Evolutionary conservation across 1,140 invertebrate genomes (phyloP), one percentile per base, ranked within the genome.

Genomic region (Adoxophyes honmai): DNA sequence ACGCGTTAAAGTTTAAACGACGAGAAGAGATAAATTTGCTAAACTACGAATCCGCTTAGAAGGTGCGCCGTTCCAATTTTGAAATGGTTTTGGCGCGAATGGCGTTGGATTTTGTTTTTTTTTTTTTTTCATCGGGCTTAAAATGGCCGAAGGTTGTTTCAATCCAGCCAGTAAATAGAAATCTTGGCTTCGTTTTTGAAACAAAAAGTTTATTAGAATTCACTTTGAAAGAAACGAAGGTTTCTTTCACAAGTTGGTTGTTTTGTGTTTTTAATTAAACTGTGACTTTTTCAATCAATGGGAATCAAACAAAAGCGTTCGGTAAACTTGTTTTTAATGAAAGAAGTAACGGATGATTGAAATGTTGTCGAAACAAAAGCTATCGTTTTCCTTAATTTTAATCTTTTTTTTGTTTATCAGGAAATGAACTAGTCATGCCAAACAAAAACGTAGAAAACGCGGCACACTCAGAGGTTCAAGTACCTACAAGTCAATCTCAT

Each of bases 31-130:
- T 59, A 53, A 16, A 34, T 62, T 62, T 44, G 62, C 39, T 10
- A 57, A 55, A 44, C 59, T 64, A 70, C 69, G 79, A 77, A 82
- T 82, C 79, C 73, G 71, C 73, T 82, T 79, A 76, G 69, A 62
- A 78, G 59, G 59, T 65, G 59, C 69, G 64, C 69, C 67, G 68
- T 82, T 78, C 69, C 73, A 82, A 81, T 73, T 81, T 76, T 70
- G 68, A 73, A 82, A 76, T 76, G 70, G 69, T 79, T 79, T 77
- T 48, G 62, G 70, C 64, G 64, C 68, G 70, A 73, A 67, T 60
- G 60, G 62, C 60, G 36, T 61, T 39, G 64, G 70, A 66, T 69
- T 73, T 67, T 62, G 57, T 52, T 55, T 48, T 28, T 28, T 28
- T 28, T 28, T 28, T 48, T 42, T 48, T 48, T 48, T 28, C 42